Conservation (phyloP, 2,797 vertebrate species). For the Cuniculus paca region DNA sequence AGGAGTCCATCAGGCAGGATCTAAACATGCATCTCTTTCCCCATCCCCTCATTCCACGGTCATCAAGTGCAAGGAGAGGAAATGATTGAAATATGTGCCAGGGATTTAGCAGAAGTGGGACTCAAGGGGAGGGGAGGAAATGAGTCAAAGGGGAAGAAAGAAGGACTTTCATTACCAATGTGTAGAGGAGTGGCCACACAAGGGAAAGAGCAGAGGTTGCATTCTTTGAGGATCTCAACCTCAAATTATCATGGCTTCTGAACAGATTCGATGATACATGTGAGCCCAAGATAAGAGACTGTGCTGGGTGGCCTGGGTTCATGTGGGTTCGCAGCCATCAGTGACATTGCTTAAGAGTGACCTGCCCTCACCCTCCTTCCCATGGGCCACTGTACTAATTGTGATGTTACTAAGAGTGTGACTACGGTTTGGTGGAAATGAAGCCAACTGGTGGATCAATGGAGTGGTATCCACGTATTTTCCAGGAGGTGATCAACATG, state of each 20-base stretch:
- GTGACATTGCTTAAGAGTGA: not conserved
- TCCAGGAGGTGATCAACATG: not conserved
- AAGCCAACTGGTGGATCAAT: not conserved
- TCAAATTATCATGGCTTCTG: not conserved
- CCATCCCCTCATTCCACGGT: not conserved
- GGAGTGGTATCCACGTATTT: not conserved
- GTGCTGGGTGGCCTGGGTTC: not conserved
- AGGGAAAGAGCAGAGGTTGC: not conserved
- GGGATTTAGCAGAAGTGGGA: not conserved
- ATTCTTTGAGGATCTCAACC: not conserved
- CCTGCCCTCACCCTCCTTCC: not conserved
- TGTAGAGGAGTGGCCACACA: not conserved
- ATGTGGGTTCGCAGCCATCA: fast-evolving
- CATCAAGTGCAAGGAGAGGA: not conserved
- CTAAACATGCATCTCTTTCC: not conserved
- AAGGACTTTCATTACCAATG: not conserved
- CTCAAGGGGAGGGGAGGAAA: not conserved
- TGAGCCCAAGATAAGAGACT: not conserved
- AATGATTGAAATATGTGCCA: not conserved
- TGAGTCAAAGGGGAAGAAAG: not conserved
- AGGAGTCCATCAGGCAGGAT: not conserved
- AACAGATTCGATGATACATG: not conserved
- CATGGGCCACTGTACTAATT: fast-evolving
- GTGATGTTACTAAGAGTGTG: fast-evolving
- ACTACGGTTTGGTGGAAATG: not conserved